Conservation (phyloP, 2,797 vertebrate genomes). For the Sus cebifrons region DNA sequence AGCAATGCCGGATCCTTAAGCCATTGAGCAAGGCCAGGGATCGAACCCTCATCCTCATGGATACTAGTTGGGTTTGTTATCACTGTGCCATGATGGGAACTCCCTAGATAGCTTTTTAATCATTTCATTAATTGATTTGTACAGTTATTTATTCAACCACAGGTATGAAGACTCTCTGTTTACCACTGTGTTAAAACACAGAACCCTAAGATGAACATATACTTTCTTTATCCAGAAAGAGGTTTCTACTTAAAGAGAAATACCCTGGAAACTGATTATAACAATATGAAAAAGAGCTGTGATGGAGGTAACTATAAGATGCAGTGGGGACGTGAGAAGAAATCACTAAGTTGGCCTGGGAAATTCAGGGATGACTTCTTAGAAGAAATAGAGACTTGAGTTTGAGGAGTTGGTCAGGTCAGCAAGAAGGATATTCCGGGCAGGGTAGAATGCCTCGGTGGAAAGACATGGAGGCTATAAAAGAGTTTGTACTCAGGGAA, state of each 20-base stretch:
- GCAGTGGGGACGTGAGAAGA: neutral
- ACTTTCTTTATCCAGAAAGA: constrained; percentile 2
- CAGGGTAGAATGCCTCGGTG: neutral
- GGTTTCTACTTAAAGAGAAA: constrained; percentile 54
- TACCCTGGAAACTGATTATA: neutral
- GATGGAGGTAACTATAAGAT: neutral
- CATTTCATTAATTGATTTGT: constrained; percentile 41
- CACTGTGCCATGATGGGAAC: no score
- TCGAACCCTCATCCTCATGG: no score
- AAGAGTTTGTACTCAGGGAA: neutral
- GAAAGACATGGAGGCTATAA: constrained; percentile 1
- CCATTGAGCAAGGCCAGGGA: no score
- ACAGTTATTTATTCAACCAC: constrained; percentile 19
- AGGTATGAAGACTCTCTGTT: neutral
- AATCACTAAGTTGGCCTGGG: neutral
- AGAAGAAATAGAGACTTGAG: constrained; percentile 42
- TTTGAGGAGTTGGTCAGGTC: neutral
- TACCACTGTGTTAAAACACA: constrained; percentile 38
- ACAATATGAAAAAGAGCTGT: neutral
- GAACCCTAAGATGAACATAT: constrained; percentile 13
- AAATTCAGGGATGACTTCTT: neutral
- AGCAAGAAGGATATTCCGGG: neutral
- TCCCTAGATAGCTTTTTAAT: neutral
- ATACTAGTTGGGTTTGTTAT: no score
- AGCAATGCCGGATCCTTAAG: no score